A percentile compares a stretch with the other conserved stretches of the same genome.
These are phyloP conservation scores for Scleropages formosus DNA, from an alignment of 2,797 vertebrate species.

Conservation along the genomic window DNA sequence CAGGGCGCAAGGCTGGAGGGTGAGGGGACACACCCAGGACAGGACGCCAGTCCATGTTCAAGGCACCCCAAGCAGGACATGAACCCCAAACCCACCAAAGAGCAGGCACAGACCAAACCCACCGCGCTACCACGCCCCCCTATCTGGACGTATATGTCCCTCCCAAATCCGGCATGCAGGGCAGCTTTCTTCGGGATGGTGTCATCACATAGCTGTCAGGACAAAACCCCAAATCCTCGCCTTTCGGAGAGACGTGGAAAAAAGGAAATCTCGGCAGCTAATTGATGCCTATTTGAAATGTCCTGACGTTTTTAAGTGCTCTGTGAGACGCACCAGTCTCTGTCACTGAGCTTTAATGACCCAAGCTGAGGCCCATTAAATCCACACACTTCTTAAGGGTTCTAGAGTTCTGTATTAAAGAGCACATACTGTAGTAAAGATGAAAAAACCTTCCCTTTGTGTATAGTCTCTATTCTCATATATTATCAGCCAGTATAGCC, in stretches of 20 bases:
- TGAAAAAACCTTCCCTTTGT: background rate
- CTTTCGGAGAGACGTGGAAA: background rate
- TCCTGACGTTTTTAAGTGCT: background rate
- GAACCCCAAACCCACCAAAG: too few species aligned
- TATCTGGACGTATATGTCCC: too few species aligned
- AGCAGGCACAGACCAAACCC: too few species aligned
- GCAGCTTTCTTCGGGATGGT: background rate
- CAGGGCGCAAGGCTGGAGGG: too few species aligned
- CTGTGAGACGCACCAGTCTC: background rate
- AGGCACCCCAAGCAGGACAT: too few species aligned
- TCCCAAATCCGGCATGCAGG: background rate
- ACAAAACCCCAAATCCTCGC: background rate
- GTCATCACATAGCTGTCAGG: background rate
- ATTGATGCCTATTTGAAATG: slow-evolving; percentile 21
- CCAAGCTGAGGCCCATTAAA: slow-evolving; percentile 14
- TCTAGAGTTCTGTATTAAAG: background rate
- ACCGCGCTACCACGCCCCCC: too few species aligned
- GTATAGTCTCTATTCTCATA: background rate
- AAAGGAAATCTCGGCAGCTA: background rate
- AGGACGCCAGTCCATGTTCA: too few species aligned
- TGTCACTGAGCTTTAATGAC: background rate
- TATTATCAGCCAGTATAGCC: slow-evolving; percentile 3
- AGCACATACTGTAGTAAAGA: background rate
- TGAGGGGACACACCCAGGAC: too few species aligned
- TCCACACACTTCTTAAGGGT: background rate